Conservation (phyloP, 2,113 vertebrate species). For the Phyllopteryx taeniolatus region DNA sequence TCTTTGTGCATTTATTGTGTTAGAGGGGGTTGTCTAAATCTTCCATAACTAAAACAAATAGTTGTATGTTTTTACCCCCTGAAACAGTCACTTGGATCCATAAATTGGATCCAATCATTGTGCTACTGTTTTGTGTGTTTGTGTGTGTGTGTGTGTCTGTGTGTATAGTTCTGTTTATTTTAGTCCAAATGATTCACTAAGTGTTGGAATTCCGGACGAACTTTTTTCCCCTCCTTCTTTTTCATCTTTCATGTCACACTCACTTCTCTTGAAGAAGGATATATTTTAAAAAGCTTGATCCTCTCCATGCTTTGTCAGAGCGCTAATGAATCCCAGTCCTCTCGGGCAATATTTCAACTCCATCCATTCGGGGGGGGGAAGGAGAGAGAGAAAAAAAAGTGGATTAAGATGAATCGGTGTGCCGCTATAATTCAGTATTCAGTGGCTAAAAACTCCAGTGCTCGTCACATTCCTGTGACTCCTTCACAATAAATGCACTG, state of each 20-base stretch:
- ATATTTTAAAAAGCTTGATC: slow-evolving; percentile 13
- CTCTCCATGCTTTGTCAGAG: slow-evolving; percentile 41
- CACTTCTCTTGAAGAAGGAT: slow-evolving; percentile 8
- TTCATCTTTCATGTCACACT: slow-evolving; percentile 23
- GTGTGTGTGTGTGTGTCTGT: not conserved
- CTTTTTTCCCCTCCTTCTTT: slow-evolving; percentile 23
- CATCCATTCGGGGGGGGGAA: slow-evolving; percentile 10
- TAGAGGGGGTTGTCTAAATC: not conserved
- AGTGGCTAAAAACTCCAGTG: slow-evolving; percentile 32
- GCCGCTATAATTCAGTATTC: slow-evolving; percentile 41
- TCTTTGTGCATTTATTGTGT: not conserved
- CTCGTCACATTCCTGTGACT: slow-evolving; percentile 34
- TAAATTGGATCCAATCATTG: not conserved
- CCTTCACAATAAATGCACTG: slow-evolving; percentile 31
- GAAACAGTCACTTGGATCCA: slow-evolving; percentile 1
- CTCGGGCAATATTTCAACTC: slow-evolving; percentile 41
- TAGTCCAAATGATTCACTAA: slow-evolving; percentile 14
- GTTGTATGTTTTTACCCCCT: not conserved
- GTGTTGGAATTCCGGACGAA: slow-evolving; percentile 13
- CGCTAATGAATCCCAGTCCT: slow-evolving; percentile 36
- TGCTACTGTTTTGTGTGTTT: slow-evolving; percentile 6
- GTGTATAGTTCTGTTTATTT: slow-evolving; percentile 5
- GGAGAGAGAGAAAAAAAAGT: slow-evolving; percentile 18
- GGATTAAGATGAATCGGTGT: slow-evolving; percentile 41
- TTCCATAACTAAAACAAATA: not conserved